Base-by-base conservation (phyloP, 2,888 invertebrate genomes). In the Lampropteryx suffumata region DNA sequence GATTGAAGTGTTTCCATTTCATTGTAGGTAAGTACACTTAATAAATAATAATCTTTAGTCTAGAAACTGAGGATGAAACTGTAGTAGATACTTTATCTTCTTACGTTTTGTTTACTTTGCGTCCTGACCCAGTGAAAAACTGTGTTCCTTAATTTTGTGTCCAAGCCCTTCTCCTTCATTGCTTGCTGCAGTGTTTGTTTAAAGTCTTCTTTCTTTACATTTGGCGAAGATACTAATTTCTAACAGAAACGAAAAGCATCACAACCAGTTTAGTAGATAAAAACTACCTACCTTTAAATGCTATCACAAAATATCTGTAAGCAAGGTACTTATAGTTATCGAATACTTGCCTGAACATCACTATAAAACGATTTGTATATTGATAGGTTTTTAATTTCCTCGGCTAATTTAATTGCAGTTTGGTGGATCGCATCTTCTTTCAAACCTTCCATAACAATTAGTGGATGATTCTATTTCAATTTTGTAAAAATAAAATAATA, bases 111-210 rank as follows among this genome's bases (percentile, higher is more conserved):
- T 68, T 90, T 90, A 61, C 70, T 84, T 52, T 90, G 90, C 43
- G 86, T 81, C 51, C 95, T 93, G 58, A 95, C 92, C 94, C 95
- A 95, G 79, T 96, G 95, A 81, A 94, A 97, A 39, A 97, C 94
- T 51, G 95, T 95, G 71, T 97, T 97, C 62, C 95, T 92, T 51
- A 97, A 91, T 76, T 96, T 94, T 3, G 94, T 95, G 73, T 97
- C 96, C 65, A 97, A 87, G 3, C 96, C 96, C 55, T 94, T 94
- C 55, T 92, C 92, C 79, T 94, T 95, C 83, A 97, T 93, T 17
- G 95, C 94, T 62, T 93, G 93, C 61, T 95, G 91, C 54, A 97
- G 84, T 0, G 95, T 94, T 61, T 92, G 93, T 76, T 94, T 94
- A 73, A 97, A 96, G 74, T 96, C 94, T 59, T 94, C 93, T 65